Base-by-base conservation (phyloP, 2,888 invertebrate species). In the Stenotaenia linearis region DNA sequence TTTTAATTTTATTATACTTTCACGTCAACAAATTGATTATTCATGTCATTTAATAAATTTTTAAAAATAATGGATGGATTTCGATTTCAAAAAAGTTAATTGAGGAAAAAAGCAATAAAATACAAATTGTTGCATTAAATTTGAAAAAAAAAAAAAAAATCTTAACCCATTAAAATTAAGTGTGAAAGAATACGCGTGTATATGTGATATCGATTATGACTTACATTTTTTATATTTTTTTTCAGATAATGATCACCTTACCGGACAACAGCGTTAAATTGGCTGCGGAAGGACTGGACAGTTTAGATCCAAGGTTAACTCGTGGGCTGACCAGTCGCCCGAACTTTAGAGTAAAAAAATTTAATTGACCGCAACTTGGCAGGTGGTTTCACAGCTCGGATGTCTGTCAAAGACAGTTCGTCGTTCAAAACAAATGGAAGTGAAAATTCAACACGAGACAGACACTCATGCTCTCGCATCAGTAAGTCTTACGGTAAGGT, bases 181-280 rank as follows among this genome's bases (percentile, higher is more conserved):
- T 69, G 28, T 69, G 10, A 69, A 69, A 69, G n/a, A 69, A 23
- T 18, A n/a, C n/a, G n/a, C n/a, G 50, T 50, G 28, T 28, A 69
- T 23, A n/a, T 69, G 10, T n/a, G 9, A n/a, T 28, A 69, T 69
- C 12, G 69, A 69, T 69, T 69, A 25, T 15, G 25, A 69, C 28
- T 69, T 28, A 69, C 23, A n/a, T 10, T 15, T 28, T 69, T 15
- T 69, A 12, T 61, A 12, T 56, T 69, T 69, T 69, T 23, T 12
- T 69, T 3, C 69, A 23, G 69, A 28, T 69, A 69, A 69, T 28
- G 69, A 69, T 69, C 69, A 69, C 69, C 28, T 25, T 28, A 69
- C 23, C 28, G 69, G 69, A 25, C 69, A 69, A n/a, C 69, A 69
- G 69, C 69, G 69, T 69, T 69, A 69, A 69, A 69, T 69, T 69